Evolutionary conservation across 2,113 vertebrate species (phyloP).

Genomic region (Brachypodius melanocephalos): DNA sequence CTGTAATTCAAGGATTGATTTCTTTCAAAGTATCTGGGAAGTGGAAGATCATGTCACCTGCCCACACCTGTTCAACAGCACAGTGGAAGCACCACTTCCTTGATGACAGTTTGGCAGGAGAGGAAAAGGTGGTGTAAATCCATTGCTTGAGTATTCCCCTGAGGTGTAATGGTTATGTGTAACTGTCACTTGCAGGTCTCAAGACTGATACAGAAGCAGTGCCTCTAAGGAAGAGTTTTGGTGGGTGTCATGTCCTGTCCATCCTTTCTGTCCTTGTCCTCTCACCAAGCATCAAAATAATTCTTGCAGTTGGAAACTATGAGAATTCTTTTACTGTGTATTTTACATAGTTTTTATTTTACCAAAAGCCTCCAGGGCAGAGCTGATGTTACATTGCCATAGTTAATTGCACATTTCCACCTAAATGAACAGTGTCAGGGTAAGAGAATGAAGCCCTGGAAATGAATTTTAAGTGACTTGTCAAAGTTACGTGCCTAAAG

Average conservation of each 20-base stretch:
- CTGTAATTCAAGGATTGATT: not conserved
- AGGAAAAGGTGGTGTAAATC: not conserved
- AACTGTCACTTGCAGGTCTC: not conserved
- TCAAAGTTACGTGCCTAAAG: not conserved
- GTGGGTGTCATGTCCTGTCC: not conserved
- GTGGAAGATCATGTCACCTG: not conserved
- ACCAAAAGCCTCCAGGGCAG: not conserved
- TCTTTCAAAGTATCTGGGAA: not conserved
- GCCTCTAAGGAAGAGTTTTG: not conserved
- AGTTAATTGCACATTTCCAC: not conserved
- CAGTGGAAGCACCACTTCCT: not conserved
- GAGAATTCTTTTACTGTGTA: not conserved
- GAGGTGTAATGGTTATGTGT: accelerated
- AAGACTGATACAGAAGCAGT: not conserved
- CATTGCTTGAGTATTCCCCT: accelerated
- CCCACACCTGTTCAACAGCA: not conserved
- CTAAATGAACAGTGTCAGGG: not conserved
- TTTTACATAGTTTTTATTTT: not conserved
- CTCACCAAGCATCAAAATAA: not conserved
- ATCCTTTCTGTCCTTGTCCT: not conserved
- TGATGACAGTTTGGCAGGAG: not conserved
- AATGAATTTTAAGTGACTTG: not conserved
- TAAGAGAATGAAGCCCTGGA: not conserved
- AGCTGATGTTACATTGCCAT: not conserved
- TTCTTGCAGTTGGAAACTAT: not conserved